These are phyloP conservation scores for Harpagifer antarcticus DNA, from an alignment of 2,797 vertebrate genomes.

Conservation along the genomic window DNA sequence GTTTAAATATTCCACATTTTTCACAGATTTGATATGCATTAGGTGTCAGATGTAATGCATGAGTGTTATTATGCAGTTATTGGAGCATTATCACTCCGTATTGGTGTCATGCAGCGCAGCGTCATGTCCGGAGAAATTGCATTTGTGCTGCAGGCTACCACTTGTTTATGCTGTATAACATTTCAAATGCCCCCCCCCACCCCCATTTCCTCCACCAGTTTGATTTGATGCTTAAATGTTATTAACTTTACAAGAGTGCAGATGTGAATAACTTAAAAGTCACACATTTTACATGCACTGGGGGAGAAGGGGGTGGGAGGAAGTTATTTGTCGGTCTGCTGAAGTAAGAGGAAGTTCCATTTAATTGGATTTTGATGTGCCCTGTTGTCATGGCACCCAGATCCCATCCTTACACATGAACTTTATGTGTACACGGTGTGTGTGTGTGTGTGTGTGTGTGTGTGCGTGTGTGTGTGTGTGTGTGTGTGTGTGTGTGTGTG, in stretches of 20 bases:
- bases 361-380: constrained; percentile 87
- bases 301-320: constrained; percentile 55
- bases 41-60: constrained; percentile 20
- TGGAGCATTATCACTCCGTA: constrained; percentile 26
- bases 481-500: constrained; percentile 22
- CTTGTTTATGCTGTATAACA: constrained; percentile 47
- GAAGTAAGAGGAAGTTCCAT: constrained; percentile 84
- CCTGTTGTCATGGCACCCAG: constrained; percentile 86
- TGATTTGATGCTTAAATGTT: constrained; percentile 71
- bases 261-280: constrained; percentile 76
- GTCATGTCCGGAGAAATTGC: constrained; percentile 34
- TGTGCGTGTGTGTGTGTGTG: constrained; percentile 11
- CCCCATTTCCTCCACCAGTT: constrained; percentile 46
- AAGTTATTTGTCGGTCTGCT: constrained; percentile 81
- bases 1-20: constrained; percentile 28
- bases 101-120: constrained; percentile 15
- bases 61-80: constrained; percentile 36
- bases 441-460: constrained; percentile 6
- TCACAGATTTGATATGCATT: constrained; percentile 24
- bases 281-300: constrained; percentile 70
- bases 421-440: constrained; percentile 35
- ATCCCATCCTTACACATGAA: constrained; percentile 76
- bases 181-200: constrained; percentile 7
- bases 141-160: constrained; percentile 47
- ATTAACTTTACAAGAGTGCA: constrained; percentile 64